Conservation (phyloP, 2,888 invertebrate genomes). For the Leucozona laternaria region DNA sequence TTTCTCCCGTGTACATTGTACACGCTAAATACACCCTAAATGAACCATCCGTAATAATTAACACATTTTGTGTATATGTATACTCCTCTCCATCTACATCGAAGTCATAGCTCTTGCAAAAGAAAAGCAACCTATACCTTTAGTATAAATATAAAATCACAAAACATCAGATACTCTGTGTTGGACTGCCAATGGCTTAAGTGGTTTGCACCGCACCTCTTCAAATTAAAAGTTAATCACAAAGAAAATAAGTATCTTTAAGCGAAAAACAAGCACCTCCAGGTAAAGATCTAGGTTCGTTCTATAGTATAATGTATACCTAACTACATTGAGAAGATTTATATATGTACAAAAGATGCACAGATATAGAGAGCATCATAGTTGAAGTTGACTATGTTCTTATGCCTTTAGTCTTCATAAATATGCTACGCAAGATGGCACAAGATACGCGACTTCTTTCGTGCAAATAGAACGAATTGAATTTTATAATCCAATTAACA, state of each 20-base stretch:
- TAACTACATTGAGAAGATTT: not conserved
- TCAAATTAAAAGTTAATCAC: conserved; percentile 68
- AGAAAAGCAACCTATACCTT: conserved; percentile 4
- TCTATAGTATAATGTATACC: not conserved
- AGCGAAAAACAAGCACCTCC: conserved; percentile 53
- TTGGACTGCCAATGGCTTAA: conserved; percentile 68
- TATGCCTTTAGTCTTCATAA: conserved; percentile 20
- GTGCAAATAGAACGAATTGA: conserved; percentile 67
- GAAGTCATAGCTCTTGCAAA: conserved; percentile 1
- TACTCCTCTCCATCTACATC: not conserved
- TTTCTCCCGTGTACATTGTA: not conserved
- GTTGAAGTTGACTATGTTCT: conserved; percentile 10
- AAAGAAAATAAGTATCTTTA: conserved; percentile 66
- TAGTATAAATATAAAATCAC: conserved; percentile 32
- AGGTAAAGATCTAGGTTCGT: not conserved
- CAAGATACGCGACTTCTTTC: conserved; percentile 54
- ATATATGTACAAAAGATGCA: conserved; percentile 5
- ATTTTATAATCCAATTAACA: conserved; percentile 75
- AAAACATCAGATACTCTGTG: conserved; percentile 33
- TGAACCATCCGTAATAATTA: conserved; percentile 59
- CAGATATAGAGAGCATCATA: not conserved
- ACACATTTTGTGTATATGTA: conserved; percentile 60
- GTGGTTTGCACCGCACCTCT: conserved; percentile 64
- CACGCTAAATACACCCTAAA: conserved; percentile 1
- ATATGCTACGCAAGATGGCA: conserved; percentile 46